A percentile compares a stretch with the other conserved stretches of the same genome.
phyloP scores from a whole-genome alignment of 2,113 vertebrate species.

The Campylorhamphus procurvoides region DNA sequence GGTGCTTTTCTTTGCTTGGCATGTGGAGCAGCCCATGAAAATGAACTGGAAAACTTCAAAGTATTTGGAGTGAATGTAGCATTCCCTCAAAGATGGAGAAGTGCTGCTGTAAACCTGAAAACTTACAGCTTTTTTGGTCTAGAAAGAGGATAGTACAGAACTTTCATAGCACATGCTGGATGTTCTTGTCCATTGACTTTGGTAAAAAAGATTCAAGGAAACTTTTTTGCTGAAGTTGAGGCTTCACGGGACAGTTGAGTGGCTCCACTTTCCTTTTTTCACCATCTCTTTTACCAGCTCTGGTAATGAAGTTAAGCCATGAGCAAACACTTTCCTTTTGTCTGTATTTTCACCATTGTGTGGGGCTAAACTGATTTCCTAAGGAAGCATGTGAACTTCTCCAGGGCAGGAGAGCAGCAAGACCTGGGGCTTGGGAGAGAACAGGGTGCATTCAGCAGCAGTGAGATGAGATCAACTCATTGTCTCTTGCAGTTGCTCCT shows the following conservation, averaged over 20 bases:
- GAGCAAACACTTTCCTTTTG: neutral
- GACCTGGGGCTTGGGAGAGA: neutral
- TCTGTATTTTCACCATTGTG: neutral
- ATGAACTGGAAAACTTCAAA: neutral
- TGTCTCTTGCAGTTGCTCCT: neutral
- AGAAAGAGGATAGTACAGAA: neutral
- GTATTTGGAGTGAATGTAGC: neutral
- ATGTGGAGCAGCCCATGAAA: neutral
- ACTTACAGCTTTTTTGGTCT: neutral
- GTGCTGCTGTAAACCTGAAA: neutral
- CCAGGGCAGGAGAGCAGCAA: neutral
- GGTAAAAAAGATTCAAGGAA: neutral
- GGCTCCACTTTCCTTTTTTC: neutral
- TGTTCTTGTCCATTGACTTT: neutral
- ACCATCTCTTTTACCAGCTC: neutral
- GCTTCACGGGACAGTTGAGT: neutral
- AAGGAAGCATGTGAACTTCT: neutral
- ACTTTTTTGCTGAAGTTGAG: neutral
- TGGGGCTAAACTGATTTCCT: neutral
- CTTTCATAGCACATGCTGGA: neutral
- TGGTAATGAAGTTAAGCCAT: neutral
- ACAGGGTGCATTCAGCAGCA: rapidly evolving
- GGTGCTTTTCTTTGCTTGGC: neutral
- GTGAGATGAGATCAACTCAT: neutral
- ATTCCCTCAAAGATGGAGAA: neutral